phyloP scores from a whole-genome alignment of 2,797 vertebrate species.

The Chaenodraco wilsoni region DNA sequence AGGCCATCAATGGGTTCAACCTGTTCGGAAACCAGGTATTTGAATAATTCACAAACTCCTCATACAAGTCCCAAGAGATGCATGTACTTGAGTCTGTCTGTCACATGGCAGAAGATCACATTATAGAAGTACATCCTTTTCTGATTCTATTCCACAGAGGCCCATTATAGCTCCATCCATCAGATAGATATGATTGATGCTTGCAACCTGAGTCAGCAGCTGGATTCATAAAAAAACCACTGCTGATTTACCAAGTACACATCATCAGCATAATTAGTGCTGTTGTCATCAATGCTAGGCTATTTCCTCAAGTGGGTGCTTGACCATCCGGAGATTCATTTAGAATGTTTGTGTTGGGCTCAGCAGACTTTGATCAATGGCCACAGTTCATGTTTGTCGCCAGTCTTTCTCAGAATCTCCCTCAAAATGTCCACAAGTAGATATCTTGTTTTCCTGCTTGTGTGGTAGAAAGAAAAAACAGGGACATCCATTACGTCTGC shows the following conservation, averaged over 20 bases:
- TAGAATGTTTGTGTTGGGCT: slow-evolving; percentile 40
- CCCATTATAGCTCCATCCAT: slow-evolving; percentile 13
- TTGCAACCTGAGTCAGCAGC: background rate
- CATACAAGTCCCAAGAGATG: background rate
- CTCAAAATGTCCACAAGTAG: slow-evolving; percentile 60
- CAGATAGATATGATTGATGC: slow-evolving; percentile 2
- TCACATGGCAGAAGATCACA: slow-evolving; percentile 5
- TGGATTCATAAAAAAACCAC: background rate
- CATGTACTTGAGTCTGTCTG: background rate
- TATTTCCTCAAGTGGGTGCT: background rate
- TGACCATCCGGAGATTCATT: slow-evolving; percentile 23
- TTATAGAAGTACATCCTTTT: slow-evolving; percentile 25
- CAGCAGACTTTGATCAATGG: slow-evolving; percentile 59
- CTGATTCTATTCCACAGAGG: slow-evolving; percentile 17
- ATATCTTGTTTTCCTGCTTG: slow-evolving; percentile 34
- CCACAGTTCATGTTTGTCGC: slow-evolving; percentile 28
- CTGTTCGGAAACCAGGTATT: slow-evolving; percentile 98
- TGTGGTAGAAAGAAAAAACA: slow-evolving; percentile 39
- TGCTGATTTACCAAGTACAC: slow-evolving; percentile 13
- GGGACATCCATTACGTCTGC: slow-evolving; percentile 65
- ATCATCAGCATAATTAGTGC: slow-evolving; percentile 22
- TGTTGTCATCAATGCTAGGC: background rate
- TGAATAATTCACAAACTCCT: slow-evolving; percentile 25
- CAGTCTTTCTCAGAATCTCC: slow-evolving; percentile 21
- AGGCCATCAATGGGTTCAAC: slow-evolving; percentile 99